These are phyloP conservation scores for Microplitis demolitor DNA, from an alignment of 1,140 invertebrate species.

Conservation along the genomic window DNA sequence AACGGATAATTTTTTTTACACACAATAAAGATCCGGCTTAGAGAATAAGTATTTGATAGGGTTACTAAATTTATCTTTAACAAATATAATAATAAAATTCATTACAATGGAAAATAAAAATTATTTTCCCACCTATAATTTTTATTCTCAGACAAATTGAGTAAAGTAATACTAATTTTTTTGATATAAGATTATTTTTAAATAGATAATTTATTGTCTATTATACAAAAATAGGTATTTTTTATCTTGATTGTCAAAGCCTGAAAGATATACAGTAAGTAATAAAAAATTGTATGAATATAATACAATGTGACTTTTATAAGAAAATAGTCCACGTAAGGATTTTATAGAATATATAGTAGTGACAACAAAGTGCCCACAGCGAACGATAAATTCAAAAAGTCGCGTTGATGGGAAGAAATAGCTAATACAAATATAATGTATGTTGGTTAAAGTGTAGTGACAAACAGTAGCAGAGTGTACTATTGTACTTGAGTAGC, in stretches of 20 bases:
- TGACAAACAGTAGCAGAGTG: constrained; percentile 16
- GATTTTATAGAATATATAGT: background rate
- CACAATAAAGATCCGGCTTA: background rate
- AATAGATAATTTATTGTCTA: too few species aligned
- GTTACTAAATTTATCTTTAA: too few species aligned
- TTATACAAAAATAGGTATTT: too few species aligned
- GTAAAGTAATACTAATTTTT: too few species aligned
- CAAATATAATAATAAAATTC: too few species aligned
- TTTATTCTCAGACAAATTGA: too few species aligned
- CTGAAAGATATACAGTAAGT: background rate
- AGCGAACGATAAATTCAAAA: constrained; percentile 6
- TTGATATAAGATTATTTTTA: too few species aligned
- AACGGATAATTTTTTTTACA: constrained; percentile 32
- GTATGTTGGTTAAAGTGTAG: background rate
- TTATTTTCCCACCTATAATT: too few species aligned
- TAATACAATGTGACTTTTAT: too few species aligned
- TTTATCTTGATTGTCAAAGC: background rate
- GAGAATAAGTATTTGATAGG: background rate
- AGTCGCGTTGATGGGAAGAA: constrained; percentile 4
- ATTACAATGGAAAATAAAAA: too few species aligned
- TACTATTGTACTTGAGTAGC: too few species aligned
- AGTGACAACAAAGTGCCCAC: constrained; percentile 20
- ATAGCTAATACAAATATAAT: constrained; percentile 16
- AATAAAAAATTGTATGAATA: too few species aligned
- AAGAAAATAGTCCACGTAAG: background rate